Evolutionary conservation across 2,797 vertebrate species (phyloP).

Genomic region (Nyctalus aviator): DNA sequence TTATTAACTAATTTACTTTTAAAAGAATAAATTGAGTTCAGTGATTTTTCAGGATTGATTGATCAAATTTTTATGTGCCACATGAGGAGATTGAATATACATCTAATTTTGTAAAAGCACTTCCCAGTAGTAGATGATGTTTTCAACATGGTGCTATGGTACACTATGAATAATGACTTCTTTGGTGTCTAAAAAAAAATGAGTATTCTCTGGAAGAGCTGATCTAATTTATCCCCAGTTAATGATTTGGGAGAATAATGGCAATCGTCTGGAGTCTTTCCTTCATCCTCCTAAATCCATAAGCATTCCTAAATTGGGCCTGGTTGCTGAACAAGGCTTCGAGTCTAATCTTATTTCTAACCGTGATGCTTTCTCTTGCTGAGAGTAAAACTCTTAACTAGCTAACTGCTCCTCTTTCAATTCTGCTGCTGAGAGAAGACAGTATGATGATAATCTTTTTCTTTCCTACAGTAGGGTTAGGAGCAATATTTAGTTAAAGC

Average conservation of each 20-base stretch:
- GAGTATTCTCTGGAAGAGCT: not conserved
- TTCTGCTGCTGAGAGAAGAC: conserved; percentile 50
- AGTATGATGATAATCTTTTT: conserved; percentile 49
- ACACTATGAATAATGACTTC: not conserved
- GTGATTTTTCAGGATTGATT: not conserved
- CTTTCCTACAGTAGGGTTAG: conserved; percentile 29
- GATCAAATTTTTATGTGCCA: not conserved
- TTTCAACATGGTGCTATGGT: too few species aligned
- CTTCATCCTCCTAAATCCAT: not conserved
- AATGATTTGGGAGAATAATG: not conserved
- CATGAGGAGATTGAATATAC: not conserved
- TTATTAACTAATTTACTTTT: conserved; percentile 32
- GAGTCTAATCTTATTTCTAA: not conserved
- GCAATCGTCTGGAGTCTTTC: not conserved
- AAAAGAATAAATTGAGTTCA: conserved; percentile 44
- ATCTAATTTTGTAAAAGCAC: not conserved
- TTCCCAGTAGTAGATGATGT: not conserved
- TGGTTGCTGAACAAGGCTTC: not conserved
- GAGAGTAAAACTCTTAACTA: conserved; percentile 30
- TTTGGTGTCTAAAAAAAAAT: not conserved
- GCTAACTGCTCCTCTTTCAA: conserved; percentile 34
- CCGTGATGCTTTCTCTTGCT: not conserved
- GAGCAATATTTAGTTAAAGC: conserved; percentile 67
- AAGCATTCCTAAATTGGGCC: too few species aligned
- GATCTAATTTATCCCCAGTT: not conserved